Evolutionary conservation across 2,888 invertebrate genomes (phyloP).

Genomic region (Drosophila infuscata): DNA sequence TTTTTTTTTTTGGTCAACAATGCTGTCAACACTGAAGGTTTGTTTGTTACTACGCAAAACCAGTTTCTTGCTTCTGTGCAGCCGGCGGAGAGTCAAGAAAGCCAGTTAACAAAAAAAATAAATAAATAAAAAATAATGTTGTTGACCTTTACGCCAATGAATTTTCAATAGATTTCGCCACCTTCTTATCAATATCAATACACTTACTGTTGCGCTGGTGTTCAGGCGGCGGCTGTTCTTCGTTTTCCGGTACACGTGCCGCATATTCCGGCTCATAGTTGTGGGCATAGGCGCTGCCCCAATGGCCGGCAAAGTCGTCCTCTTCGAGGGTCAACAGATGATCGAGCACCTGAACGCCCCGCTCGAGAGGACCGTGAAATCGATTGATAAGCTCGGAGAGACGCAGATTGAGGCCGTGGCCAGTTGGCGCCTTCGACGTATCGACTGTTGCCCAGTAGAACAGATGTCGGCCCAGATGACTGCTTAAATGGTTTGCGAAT

Average conservation of each 20-base stretch:
- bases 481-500: constrained; percentile 84
- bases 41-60: constrained; percentile 73
- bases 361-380: constrained; percentile 85
- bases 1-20: constrained; percentile 34
- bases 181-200: constrained; percentile 25
- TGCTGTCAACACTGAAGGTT: constrained; percentile 63
- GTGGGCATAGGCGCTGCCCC: constrained; percentile 83
- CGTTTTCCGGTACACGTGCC: constrained; percentile 61
- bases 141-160: constrained; percentile 55
- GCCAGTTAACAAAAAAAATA: constrained; percentile 11
- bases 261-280: constrained; percentile 82
- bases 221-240: constrained; percentile 66
- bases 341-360: constrained; percentile 87
- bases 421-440: constrained; percentile 49
- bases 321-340: constrained; percentile 88
- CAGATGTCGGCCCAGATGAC: constrained; percentile 86
- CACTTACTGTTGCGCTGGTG: constrained; percentile 41
- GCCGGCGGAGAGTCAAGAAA: constrained; percentile 30
- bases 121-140: constrained; percentile 28
- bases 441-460: constrained; percentile 88
- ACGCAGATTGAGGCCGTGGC: constrained; percentile 86
- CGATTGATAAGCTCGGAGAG: constrained; percentile 86
- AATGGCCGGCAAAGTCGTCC: constrained; percentile 84
- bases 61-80: constrained; percentile 55
- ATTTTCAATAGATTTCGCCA: constrained; percentile 45